Evolutionary conservation across 2,888 invertebrate species (phyloP).

Genomic region (Calephelis perditalis): DNA sequence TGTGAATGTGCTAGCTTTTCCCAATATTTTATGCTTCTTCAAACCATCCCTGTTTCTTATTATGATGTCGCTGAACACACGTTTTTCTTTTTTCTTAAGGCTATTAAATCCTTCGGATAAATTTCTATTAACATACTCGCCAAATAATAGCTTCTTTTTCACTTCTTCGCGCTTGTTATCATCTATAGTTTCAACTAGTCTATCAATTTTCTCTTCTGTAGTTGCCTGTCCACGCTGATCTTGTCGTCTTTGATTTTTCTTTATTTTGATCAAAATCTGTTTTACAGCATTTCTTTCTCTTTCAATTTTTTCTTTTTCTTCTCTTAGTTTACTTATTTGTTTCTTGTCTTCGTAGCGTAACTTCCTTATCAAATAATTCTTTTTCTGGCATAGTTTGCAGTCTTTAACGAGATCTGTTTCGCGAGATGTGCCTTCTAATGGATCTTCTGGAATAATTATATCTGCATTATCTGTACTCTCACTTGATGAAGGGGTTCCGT

Average conservation of each 20-base stretch:
- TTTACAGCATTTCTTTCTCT: no score
- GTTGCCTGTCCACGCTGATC: conserved; percentile 13
- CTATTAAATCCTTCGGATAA: conserved; percentile 22
- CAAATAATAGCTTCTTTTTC: conserved; percentile 24
- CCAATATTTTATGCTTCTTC: no score
- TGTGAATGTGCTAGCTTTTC: no score
- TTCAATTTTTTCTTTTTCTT: no score
- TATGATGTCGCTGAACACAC: no score
- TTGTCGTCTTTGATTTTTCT: conserved; percentile 21
- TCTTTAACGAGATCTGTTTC: no score
- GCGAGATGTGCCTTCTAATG: conserved; percentile 14
- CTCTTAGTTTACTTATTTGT: no score
- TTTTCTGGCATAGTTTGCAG: no score
- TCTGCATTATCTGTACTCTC: conserved; percentile 4
- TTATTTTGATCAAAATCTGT: not conserved
- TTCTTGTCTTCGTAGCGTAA: no score
- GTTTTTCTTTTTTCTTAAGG: conserved; percentile 15
- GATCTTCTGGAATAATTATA: conserved; percentile 11
- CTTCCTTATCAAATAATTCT: no score
- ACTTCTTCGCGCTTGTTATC: conserved; percentile 23
- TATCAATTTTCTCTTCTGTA: conserved; percentile 19
- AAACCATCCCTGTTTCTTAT: no score
- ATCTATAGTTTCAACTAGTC: conserved; percentile 23
- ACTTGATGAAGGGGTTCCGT: no score
- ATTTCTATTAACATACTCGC: conserved; percentile 22